A percentile compares a stretch with the other conserved stretches of the same genome.
phyloP scores from a whole-genome alignment of 2,113 vertebrate genomes.

The Gobio gobio region DNA sequence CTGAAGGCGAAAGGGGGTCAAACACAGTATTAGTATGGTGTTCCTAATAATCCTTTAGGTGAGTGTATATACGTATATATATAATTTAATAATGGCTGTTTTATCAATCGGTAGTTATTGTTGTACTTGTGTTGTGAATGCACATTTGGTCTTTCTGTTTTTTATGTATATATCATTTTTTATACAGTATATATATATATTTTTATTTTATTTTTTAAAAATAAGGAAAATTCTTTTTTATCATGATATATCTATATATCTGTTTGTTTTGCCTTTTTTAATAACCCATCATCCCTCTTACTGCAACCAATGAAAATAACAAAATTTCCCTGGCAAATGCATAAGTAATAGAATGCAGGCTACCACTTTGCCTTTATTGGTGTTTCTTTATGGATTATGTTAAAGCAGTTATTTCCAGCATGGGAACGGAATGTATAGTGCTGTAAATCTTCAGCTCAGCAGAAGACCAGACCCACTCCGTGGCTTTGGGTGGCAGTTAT shows the following conservation, averaged over 20 bases:
- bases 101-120: neutral
- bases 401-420: constrained; percentile 24
- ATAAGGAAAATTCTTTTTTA: no score
- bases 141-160: neutral
- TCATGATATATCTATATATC: no score
- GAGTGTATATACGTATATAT: no score
- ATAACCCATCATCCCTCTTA: neutral
- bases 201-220: no score
- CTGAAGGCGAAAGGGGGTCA: no score
- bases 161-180: no score
- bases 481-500: constrained; percentile 38
- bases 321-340: neutral
- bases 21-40: no score
- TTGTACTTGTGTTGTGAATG: neutral
- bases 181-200: no score
- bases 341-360: neutral
- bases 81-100: neutral
- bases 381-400: constrained; percentile 35
- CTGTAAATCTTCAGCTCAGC: constrained; percentile 41
- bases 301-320: constrained; percentile 2
- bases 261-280: no score
- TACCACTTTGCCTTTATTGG: neutral
- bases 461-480: constrained; percentile 10
- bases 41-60: no score
- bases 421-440: neutral